Base-by-base conservation (phyloP, 2,113 vertebrate species). In the Formicarius rufipectus region DNA sequence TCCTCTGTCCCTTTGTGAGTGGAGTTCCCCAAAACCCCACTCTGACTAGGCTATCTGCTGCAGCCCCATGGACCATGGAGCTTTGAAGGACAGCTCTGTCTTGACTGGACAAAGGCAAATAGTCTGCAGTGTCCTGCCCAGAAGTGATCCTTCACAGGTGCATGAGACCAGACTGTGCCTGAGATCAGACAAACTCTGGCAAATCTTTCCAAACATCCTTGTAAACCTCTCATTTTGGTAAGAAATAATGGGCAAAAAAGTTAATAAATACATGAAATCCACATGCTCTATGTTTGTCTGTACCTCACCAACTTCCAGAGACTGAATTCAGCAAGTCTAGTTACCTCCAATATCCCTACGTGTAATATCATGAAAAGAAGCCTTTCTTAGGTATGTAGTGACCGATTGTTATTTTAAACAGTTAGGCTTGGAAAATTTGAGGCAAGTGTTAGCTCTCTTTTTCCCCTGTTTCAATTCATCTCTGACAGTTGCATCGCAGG, bases 61-160 rank as follows among this genome's bases (percentile, higher is more conserved):
- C 40, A 47, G 17, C 3, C 23, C 14, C 27, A 10, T 10, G 11
- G 52, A 33, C 1, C 8, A 56, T 6, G 7, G 45, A n/a, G 23
- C 11, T 30, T 33, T 28, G 30, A 33, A 83, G 19, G 31, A 23
- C 18, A 64, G 8, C 1, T 2, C 4, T 14, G 15, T 14, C 8
- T 9, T 37, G 40, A 7, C 5, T 12, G 23, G 25, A 12, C 1
- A 23, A 56, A 66, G 12, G 4, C 8, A 53, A 87, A 44, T 58
- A n/a, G 39, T 10, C 52, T 69, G 45, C 33, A 60, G 14, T 19
- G 4, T 8, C 4, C 33, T 45, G 14, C 6, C 5, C 16, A 44
- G 23, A 5, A 12, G n/a, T 24, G 9, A 30, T 71, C 16, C 6
- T 76, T 64, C 0, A 0, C 1, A 1, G 12, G 10, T 63, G 4